Evolutionary conservation across 2,113 vertebrate genomes (phyloP).

Genomic region (Tylochromis polylepis): DNA sequence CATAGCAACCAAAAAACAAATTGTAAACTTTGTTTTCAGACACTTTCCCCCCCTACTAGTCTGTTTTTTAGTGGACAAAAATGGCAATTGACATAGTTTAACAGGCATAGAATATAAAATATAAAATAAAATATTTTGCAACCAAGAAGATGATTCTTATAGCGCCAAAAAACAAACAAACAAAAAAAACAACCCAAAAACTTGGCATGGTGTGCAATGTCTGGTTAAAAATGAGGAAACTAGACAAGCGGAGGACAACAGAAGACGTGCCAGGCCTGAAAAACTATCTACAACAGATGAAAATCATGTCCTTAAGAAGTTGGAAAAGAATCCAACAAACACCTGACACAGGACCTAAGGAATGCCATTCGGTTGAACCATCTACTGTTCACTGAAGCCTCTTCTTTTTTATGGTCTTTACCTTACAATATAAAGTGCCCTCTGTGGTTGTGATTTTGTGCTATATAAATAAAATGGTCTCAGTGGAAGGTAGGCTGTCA

Average conservation of each 20-base stretch:
- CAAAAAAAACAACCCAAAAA: background rate
- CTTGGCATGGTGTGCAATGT: background rate
- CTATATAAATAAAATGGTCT: background rate
- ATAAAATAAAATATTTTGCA: background rate
- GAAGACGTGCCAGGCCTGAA: background rate
- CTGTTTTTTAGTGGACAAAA: background rate
- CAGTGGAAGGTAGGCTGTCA: background rate
- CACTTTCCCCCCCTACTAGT: background rate
- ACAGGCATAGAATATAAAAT: background rate
- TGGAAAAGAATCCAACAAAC: background rate
- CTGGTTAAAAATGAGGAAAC: background rate
- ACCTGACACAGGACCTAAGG: background rate
- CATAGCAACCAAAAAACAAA: background rate
- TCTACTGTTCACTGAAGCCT: background rate
- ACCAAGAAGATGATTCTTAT: background rate
- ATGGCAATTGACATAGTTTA: background rate
- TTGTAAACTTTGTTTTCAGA: background rate
- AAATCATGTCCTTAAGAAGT: background rate
- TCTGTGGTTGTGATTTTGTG: background rate
- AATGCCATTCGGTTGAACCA: background rate
- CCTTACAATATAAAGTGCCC: background rate
- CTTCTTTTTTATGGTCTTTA: background rate
- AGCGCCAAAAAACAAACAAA: background rate
- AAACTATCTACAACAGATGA: background rate
- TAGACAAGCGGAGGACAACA: background rate